phyloP scores from a whole-genome alignment of 2,113 vertebrate species.

The Macquaria australasica region DNA sequence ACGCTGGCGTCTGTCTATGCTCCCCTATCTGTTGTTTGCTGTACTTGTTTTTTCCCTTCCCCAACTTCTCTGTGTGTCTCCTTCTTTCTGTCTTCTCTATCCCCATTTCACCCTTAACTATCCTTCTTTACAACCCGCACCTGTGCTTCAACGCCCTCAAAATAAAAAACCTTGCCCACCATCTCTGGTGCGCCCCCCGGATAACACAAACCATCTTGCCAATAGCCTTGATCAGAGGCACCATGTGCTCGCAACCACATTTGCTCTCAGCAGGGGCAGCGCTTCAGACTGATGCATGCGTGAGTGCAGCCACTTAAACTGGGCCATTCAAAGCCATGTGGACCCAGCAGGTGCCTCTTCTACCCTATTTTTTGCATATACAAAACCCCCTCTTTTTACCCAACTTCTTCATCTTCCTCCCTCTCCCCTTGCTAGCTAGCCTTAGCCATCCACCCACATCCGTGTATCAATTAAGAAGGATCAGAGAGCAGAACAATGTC shows the following conservation, averaged over 20 bases:
- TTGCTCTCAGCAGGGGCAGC: constrained; percentile 70
- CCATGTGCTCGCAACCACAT: constrained; percentile 48
- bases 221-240: constrained; percentile 70
- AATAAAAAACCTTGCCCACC: constrained; percentile 14
- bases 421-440: constrained; percentile 13
- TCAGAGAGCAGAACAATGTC: constrained; percentile 68
- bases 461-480: constrained; percentile 67
- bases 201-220: constrained; percentile 59
- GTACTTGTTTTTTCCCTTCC: constrained; percentile 1
- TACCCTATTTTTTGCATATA: constrained; percentile 2
- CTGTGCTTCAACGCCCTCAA: constrained; percentile 53
- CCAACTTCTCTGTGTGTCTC: neutral
- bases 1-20: neutral
- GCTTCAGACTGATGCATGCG: constrained; percentile 68
- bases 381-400: constrained; percentile 28
- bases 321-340: constrained; percentile 74
- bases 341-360: constrained; percentile 75
- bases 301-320: constrained; percentile 75
- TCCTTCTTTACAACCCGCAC: constrained; percentile 64
- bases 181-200: constrained; percentile 16
- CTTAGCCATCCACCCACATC: constrained; percentile 64
- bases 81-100: neutral
- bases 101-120: constrained; percentile 27
- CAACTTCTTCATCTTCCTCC: constrained; percentile 41
- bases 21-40: neutral